Base-by-base conservation (phyloP, 1,140 invertebrate genomes). In the Ips typographus region DNA sequence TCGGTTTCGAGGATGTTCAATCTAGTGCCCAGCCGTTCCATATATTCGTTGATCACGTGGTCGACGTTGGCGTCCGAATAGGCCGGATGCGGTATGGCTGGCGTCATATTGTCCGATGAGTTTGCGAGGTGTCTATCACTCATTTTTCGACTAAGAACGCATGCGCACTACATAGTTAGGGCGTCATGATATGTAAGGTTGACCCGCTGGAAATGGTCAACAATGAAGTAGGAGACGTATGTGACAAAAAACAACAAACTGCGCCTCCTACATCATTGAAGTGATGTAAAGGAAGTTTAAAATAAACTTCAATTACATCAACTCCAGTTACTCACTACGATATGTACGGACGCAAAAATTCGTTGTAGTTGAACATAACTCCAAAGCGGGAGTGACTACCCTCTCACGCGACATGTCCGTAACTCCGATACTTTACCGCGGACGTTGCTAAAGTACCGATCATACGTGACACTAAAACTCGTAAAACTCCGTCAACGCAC, bases 1-100 rank as follows among this genome's bases (percentile, higher is more conserved):
- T 96, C 94, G 0, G 92, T 93, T 80, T 96, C 94, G 7, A 96
- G 84, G 53, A 94, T 89, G 74, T 90, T 92, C 55, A 96, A 85
- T 40, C 93, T 85, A 39, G 91, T 92, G 2, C 91, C 91, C 55
- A 96, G 85, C 64, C 93, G 87, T 76, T 95, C 93, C 92, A 96
- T 94, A 79, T 93, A 94, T 76, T 94, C 90, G 60, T 89, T 90
- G 74, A 94, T 89, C 71, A 91, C 88, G 74, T 90, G 90, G 75
- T 90, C 88, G 55, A 84, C 80, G 70, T 83, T 84, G 7, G 78
- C 77, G 61, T 84, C 75, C 60, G 78, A 79, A 43, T 76, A 77
- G 5, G 52, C 52, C 66, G 39, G 75, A 70, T 72, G 71, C 58
- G 49, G 71, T 55, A 76, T 70, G 22, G 72, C 76, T 39, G 77